Evolutionary conservation across 2,888 invertebrate genomes (phyloP), one percentile per base, ranked within the genome.

Genomic region (Endotricha flammealis): DNA sequence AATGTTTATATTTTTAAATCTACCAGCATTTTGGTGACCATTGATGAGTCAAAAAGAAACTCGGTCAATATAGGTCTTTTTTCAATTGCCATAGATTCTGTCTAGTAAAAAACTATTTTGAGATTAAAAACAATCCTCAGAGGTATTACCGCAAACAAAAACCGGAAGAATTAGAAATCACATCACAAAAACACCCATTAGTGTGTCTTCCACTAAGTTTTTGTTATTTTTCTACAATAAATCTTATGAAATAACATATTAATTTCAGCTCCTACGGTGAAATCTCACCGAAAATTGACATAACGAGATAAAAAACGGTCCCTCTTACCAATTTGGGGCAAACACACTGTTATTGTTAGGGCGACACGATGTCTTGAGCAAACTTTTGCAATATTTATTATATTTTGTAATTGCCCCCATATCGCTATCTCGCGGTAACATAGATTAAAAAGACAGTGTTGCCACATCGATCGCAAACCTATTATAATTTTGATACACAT

Each of bases 361-460:
- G 72, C 71, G 56, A 55, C 20, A n/a, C 56, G 67, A 70, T 66
- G 55, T 43, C 32, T 44, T 57, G 49, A 46, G 57, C 49, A 66
- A 64, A 67, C 64, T 69, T 64, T 64, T 56, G 73, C 75, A 75
- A 80, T 82, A 78, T 81, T 83, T 85, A 79, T 73, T 71, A 77
- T 74, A 82, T 85, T 81, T 81, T 77, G 82, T 74, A 82, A 82
- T 76, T 75, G 81, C 58, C 75, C n/a, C 83, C 54, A 74, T 71
- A 76, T 82, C 48, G 39, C 62, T 67, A 71, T 69, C 70, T 65
- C 35, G 46, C 41, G 52, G 55, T 70, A 68, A 63, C 63, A 66
- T 65, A 66, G 67, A 68, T 67, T 66, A 64, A 67, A 64, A 64
- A 66, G 56, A 62, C 43, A 38, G 60, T 74, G 67, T 70, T 70